Conservation (phyloP, 2,797 vertebrate genomes). For the Pangasius mekongensis region DNA sequence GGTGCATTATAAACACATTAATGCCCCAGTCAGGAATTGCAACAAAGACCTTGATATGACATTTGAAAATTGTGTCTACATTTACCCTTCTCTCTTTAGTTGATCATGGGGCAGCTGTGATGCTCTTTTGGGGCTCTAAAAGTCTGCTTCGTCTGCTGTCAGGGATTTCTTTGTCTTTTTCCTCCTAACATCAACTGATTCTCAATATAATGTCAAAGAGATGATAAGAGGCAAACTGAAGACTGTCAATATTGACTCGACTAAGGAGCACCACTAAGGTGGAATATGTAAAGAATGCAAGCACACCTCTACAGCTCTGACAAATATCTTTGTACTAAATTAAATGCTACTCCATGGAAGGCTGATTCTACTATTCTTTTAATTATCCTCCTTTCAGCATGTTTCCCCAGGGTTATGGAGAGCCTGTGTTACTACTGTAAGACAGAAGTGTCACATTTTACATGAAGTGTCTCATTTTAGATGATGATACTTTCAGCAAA, state of each 20-base stretch:
- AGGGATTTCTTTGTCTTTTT: slow-evolving; percentile 53
- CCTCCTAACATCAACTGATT: slow-evolving; percentile 59
- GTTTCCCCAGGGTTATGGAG: slow-evolving; percentile 62
- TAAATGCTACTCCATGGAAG: slow-evolving; percentile 65
- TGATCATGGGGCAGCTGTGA: background rate
- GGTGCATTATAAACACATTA: slow-evolving; percentile 15
- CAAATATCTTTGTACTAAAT: slow-evolving; percentile 64
- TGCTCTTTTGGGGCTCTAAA: slow-evolving; percentile 12
- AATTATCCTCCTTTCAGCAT: slow-evolving; percentile 75
- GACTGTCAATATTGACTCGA: slow-evolving; percentile 63
- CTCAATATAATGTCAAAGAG: slow-evolving; percentile 62
- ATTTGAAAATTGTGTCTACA: background rate
- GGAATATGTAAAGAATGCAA: slow-evolving; percentile 64
- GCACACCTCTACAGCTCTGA: slow-evolving; percentile 65
- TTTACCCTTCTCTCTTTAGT: background rate
- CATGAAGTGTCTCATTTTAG: too few relatives aligned
- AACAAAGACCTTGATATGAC: slow-evolving; percentile 7
- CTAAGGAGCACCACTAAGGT: slow-evolving; percentile 65
- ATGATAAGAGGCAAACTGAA: slow-evolving; percentile 60
- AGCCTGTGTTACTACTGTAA: slow-evolving; percentile 45
- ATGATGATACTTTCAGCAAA: slow-evolving; percentile 34
- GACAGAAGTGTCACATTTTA: slow-evolving; percentile 56
- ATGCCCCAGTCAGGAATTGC: slow-evolving; percentile 8
- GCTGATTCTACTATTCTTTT: slow-evolving; percentile 75
- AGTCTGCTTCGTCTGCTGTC: slow-evolving; percentile 32